phyloP scores from a whole-genome alignment of 2,888 invertebrate genomes.

The Ophioninae sp. region DNA sequence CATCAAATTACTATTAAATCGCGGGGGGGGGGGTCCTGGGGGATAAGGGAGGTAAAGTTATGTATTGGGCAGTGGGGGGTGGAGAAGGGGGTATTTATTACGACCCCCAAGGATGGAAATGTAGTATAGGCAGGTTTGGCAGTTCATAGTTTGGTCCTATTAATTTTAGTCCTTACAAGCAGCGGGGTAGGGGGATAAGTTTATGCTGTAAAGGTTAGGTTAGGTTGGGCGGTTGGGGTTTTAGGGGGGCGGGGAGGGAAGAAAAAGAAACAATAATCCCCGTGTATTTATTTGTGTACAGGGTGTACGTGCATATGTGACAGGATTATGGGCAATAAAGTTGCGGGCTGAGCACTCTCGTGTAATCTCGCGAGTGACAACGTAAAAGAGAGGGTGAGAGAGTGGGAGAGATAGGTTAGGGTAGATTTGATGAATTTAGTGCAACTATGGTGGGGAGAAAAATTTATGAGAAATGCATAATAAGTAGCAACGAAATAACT shows the following conservation, averaged over 20 bases:
- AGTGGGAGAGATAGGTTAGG: background rate
- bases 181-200: background rate
- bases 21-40: background rate
- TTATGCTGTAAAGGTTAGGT: background rate
- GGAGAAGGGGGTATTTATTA: slow-evolving; percentile 23
- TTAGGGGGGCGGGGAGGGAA: background rate
- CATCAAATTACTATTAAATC: slow-evolving; percentile 53
- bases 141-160: slow-evolving; percentile 31
- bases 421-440: too few relatives aligned
- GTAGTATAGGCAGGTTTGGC: slow-evolving; percentile 1
- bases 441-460: too few relatives aligned
- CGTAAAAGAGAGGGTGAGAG: background rate
- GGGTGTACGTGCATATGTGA: background rate
- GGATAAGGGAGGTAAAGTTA: background rate
- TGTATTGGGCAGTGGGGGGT: background rate
- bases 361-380: slow-evolving; percentile 34
- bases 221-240: too few relatives aligned
- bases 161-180: slow-evolving; percentile 25
- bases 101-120: slow-evolving; percentile 11
- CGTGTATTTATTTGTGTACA: slow-evolving; percentile 5
- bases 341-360: background rate
- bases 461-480: too few relatives aligned
- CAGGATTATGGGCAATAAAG: slow-evolving; percentile 10
- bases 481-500: too few relatives aligned
- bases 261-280: background rate